Percentiles rank a stretch among this genome's conserved stretches.
Conservation (phyloP, 1,140 invertebrate genomes). For the Triops cancriformis region DNA sequence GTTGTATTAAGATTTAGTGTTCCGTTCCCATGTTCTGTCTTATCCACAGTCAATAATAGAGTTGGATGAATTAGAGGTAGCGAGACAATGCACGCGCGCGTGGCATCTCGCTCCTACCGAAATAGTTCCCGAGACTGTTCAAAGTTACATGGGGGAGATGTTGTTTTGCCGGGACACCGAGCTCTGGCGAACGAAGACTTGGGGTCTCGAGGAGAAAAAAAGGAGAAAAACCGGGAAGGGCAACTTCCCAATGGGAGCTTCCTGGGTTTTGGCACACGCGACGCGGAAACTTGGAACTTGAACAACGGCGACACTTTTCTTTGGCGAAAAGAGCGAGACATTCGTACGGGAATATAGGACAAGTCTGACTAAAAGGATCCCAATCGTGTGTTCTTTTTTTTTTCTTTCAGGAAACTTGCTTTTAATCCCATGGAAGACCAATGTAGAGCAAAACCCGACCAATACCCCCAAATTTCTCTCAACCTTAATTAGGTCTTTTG, state of each 20-base stretch:
- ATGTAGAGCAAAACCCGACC: too few relatives aligned
- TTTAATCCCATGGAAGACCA: too few relatives aligned
- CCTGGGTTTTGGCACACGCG: neutral
- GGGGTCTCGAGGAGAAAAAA: neutral
- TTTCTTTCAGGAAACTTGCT: too few relatives aligned
- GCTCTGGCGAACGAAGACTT: neutral
- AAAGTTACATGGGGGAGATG: neutral
- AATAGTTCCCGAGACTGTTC: neutral
- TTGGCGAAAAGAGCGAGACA: neutral
- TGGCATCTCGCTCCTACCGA: neutral
- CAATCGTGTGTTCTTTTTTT: too few relatives aligned
- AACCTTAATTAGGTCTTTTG: too few relatives aligned
- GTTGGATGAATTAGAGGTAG: conserved; percentile 3
- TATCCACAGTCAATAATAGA: neutral
- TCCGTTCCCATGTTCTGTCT: neutral
- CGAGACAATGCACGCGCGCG: neutral
- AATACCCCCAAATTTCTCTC: too few relatives aligned
- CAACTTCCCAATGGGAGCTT: neutral
- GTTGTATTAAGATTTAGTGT: too few relatives aligned
- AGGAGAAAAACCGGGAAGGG: neutral
- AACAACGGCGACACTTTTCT: neutral
- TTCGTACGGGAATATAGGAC: too few relatives aligned
- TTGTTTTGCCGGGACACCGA: neutral
- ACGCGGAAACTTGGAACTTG: neutral
- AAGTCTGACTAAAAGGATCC: too few relatives aligned